A percentile compares a stretch with the other conserved stretches of the same genome.
Conservation (phyloP, 2,113 vertebrate genomes). For the Malurus melanocephalus region DNA sequence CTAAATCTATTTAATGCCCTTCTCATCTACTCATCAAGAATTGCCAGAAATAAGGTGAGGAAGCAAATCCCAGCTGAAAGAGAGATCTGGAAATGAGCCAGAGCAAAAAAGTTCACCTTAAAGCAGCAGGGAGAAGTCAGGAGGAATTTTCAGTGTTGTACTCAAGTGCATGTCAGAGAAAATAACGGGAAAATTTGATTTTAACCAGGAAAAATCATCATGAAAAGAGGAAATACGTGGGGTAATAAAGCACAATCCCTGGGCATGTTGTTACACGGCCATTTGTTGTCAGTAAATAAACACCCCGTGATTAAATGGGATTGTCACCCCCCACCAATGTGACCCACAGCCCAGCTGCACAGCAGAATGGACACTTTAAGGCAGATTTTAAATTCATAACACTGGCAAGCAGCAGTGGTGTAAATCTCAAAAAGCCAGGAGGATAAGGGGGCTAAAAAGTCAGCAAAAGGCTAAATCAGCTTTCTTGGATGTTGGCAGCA, state of each 20-base stretch:
- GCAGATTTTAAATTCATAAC: not conserved
- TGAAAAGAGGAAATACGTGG: not conserved
- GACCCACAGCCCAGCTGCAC: not conserved
- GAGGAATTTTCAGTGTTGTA: not conserved
- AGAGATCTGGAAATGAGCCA: not conserved
- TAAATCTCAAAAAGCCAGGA: not conserved
- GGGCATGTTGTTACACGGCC: not conserved
- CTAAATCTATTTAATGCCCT: constrained; percentile 3
- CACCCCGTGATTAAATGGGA: not conserved
- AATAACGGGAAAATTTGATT: not conserved
- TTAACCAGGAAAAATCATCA: not conserved
- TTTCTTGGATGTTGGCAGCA: constrained; percentile 1
- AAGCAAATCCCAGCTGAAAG: not conserved
- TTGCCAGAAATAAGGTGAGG: not conserved
- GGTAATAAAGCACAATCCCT: not conserved
- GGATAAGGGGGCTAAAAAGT: constrained; percentile 9
- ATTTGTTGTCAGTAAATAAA: not conserved
- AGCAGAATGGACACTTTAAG: not conserved
- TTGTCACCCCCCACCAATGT: not conserved
- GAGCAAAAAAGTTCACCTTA: not conserved
- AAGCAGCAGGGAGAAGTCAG: not conserved
- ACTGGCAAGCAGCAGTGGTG: not conserved
- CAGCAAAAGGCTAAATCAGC: constrained; percentile 29
- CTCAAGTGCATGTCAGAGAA: fast-evolving
- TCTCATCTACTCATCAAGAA: constrained; percentile 8